Conservation (phyloP, 2,797 vertebrate species). For the Antrozous pallidus region DNA sequence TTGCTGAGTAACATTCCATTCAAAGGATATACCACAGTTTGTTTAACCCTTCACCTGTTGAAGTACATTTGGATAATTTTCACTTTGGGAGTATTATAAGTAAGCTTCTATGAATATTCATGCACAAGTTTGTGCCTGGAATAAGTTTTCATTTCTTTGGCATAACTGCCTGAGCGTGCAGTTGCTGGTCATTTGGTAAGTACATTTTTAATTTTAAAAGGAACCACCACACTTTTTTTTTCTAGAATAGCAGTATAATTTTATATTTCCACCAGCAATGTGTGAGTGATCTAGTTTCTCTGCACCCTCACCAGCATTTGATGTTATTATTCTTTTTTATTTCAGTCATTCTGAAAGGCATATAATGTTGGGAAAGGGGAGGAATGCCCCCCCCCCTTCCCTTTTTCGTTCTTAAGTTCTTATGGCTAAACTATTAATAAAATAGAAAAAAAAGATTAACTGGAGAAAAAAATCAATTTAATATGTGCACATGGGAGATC, state of each 20-base stretch:
- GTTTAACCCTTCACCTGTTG: not conserved
- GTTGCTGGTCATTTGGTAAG: not conserved
- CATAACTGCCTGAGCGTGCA: not conserved
- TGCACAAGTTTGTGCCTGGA: not conserved
- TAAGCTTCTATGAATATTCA: not conserved
- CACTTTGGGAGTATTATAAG: not conserved
- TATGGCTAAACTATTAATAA: not conserved
- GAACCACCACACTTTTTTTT: not conserved
- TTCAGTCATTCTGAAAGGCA: not conserved
- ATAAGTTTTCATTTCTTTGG: constrained; percentile 12
- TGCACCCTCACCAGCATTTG: not conserved
- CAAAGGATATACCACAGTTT: not conserved
- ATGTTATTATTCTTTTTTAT: not conserved
- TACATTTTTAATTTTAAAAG: constrained; percentile 17
- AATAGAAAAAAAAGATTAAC: not conserved
- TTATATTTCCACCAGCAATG: not conserved
- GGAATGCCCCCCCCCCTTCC: too few relatives aligned
- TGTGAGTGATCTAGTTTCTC: not conserved
- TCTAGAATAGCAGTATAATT: not conserved
- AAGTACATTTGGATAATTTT: constrained; percentile 10
- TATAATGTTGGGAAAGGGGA: not conserved
- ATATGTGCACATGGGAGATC: not conserved
- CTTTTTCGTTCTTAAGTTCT: not conserved
- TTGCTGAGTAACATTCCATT: not conserved
- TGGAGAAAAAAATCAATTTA: not conserved